phyloP scores from a whole-genome alignment of 2,797 vertebrate genomes.

The Paratrypauchen microcephalus region DNA sequence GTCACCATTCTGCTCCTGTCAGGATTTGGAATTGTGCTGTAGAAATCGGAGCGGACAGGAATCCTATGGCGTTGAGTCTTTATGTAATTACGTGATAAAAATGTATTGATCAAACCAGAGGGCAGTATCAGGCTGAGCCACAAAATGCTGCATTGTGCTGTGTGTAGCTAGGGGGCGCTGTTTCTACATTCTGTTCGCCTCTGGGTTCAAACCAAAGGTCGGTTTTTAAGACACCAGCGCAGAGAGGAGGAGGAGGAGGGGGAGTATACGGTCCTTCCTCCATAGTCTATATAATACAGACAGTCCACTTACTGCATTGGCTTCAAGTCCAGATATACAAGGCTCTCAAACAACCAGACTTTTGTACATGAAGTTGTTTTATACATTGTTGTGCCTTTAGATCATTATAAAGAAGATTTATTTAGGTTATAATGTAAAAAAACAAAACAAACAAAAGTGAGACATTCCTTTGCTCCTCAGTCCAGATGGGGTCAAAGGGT shows the following conservation, averaged over 20 bases:
- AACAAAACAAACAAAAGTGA: slow-evolving; percentile 66
- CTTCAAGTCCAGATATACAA: slow-evolving; percentile 75
- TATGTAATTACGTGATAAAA: slow-evolving; percentile 72
- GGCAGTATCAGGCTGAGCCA: slow-evolving; percentile 75
- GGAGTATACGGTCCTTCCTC: slow-evolving; percentile 41
- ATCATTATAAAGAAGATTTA: slow-evolving; percentile 78
- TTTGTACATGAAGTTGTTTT: slow-evolving; percentile 80
- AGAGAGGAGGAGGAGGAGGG: slow-evolving; percentile 60
- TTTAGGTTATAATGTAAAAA: slow-evolving; percentile 75
- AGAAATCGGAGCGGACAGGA: slow-evolving; percentile 60
- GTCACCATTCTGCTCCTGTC: slow-evolving; percentile 40
- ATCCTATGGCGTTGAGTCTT: slow-evolving; percentile 67
- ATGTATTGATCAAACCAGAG: slow-evolving; percentile 70
- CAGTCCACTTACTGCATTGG: slow-evolving; percentile 61
- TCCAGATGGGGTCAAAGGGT: slow-evolving; percentile 35
- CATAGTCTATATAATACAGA: slow-evolving; percentile 53
- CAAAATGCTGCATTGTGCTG: slow-evolving; percentile 72
- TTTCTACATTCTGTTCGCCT: slow-evolving; percentile 71
- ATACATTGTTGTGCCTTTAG: slow-evolving; percentile 82
- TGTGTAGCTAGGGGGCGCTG: slow-evolving; percentile 54
- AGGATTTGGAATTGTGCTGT: slow-evolving; percentile 45
- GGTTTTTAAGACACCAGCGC: slow-evolving; percentile 67
- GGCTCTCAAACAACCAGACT: slow-evolving; percentile 83
- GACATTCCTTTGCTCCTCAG: slow-evolving; percentile 42
- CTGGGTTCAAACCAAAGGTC: slow-evolving; percentile 57